Evolutionary conservation across 2,797 vertebrate genomes (phyloP).

Genomic region (Taeniopygia guttata): DNA sequence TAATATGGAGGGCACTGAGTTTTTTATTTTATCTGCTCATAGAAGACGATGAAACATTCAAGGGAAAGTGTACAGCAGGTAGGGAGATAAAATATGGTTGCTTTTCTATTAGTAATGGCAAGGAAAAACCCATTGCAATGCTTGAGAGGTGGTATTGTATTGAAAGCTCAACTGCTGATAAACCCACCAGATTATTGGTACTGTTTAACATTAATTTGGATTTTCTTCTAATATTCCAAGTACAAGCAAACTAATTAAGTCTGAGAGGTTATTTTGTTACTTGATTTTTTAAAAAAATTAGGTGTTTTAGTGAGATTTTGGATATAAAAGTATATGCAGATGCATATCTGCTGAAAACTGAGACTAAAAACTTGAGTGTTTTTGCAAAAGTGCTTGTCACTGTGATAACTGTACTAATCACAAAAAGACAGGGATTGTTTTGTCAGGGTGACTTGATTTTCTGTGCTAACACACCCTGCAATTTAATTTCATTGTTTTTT

Average conservation of each 20-base stretch:
- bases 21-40: not conserved
- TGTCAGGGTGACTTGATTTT: conserved; percentile 49
- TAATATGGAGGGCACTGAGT: not conserved
- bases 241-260: not conserved
- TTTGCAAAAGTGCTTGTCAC: not conserved
- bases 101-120: not conserved
- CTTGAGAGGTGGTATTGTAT: not conserved
- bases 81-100: not conserved
- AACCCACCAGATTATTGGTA: not conserved
- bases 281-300: not conserved
- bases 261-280: not conserved
- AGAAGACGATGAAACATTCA: not conserved
- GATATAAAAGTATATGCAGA: not conserved
- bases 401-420: not conserved
- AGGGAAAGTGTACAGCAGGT: not conserved
- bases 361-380: not conserved
- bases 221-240: not conserved
- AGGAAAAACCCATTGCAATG: not conserved
- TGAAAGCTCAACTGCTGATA: conserved; percentile 1
- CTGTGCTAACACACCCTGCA: conserved; percentile 20
- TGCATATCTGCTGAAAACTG: not conserved
- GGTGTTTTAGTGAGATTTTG: not conserved
- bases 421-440: not conserved
- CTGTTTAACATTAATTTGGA: not conserved
- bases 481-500: conserved; percentile 57